Evolutionary conservation across 1,140 invertebrate genomes (phyloP).

Genomic region (Reticulitermes speratus): DNA sequence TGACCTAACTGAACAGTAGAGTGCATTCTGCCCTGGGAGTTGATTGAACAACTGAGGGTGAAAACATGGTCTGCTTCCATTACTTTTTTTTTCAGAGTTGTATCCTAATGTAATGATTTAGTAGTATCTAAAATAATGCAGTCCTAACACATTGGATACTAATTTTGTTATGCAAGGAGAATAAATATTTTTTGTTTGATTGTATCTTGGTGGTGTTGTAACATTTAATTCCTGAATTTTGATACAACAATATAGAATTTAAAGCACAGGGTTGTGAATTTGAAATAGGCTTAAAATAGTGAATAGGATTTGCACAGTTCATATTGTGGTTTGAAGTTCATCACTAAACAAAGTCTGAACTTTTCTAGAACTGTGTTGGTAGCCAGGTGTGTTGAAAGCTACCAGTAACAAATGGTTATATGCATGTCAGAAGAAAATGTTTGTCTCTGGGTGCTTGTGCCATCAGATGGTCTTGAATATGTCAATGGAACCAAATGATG

Average conservation of each 20-base stretch:
- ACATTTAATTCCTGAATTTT: not conserved
- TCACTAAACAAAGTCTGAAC: not conserved
- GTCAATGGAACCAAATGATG: not conserved
- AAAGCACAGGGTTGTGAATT: not conserved
- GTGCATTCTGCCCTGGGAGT: too few relatives aligned
- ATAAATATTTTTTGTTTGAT: too few relatives aligned
- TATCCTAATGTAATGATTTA: not conserved
- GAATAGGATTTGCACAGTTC: not conserved
- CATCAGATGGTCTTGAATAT: not conserved
- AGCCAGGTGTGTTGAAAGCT: not conserved
- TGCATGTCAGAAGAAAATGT: not conserved
- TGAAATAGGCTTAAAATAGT: not conserved
- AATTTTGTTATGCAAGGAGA: not conserved
- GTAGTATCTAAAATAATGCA: not conserved
- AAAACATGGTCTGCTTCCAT: too few relatives aligned
- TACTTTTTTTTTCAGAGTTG: too few relatives aligned
- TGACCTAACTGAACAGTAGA: too few relatives aligned
- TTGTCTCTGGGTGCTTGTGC: not conserved
- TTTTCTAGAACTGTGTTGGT: too few relatives aligned
- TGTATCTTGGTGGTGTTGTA: too few relatives aligned
- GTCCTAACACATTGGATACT: not conserved
- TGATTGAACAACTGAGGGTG: too few relatives aligned
- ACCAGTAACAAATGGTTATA: not conserved
- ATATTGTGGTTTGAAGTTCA: not conserved
- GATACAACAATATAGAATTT: not conserved